Evolutionary conservation across 53 echinoderm and acorn worm genomes (phyloP), one percentile per base, ranked within the genome.

Genomic region (Echinarachnius parma): DNA sequence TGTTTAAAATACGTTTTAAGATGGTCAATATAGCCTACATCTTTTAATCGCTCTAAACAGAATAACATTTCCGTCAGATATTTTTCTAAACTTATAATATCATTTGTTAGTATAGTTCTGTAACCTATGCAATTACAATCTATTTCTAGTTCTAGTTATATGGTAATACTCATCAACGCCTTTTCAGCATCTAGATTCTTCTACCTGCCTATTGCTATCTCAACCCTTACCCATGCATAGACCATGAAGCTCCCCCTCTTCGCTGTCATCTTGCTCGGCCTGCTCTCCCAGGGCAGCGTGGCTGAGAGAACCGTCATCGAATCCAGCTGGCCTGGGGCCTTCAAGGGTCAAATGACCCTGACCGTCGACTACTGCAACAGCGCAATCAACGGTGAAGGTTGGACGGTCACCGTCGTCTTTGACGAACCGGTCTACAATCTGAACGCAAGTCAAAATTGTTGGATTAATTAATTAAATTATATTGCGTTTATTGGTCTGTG

Each of bases 371-470:
- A 48, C 15, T 37, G 77, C 31, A 76, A 64, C 21, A 57, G 46
- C 11, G 46, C 46, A 9, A 32, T 67, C 55, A 61, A 79, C 46
- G 62, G 55, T 0, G 79, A 60, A 37, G 90, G 90, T 1, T 90
- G 90, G 90, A 75, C 75, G 4, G 26, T 86, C 4, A 48, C 82
- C 8, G 56, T 90, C 2, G 33, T 48, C 9, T 90, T 90, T 56
- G 59, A 75, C 31, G 49, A 82, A 63, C 75, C 84, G n/a, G 80
- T 89, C 9, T 56, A 23, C 23, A 74, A 66, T 37, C 4, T 85
- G 21, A 62, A 84, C 74, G 89, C 81, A 52, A 80, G 77, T 55
- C 21, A 39, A 7, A 39, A n/a, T n/a, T n/a, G n/a, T n/a, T n/a
- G n/a, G n/a, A n/a, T n/a, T n/a, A n/a, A n/a, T n/a, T n/a, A n/a